Percentiles rank a stretch among this genome's conserved stretches.
Conservation (phyloP, 2,797 vertebrate genomes). For the Tenualosa ilisha region DNA sequence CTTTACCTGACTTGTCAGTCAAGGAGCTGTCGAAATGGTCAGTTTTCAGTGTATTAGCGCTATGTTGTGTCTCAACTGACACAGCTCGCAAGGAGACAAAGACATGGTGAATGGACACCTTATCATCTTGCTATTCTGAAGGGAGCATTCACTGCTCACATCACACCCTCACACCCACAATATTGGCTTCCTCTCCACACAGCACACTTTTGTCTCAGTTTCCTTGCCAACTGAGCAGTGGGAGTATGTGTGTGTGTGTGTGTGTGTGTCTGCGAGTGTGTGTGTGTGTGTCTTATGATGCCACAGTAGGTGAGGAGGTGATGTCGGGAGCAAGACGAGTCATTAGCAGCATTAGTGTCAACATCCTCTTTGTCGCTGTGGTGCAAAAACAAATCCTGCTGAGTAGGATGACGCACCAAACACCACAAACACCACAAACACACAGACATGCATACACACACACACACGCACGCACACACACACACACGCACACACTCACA, state of each 20-base stretch:
- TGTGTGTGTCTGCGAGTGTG: conserved; percentile 1
- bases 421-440: not conserved
- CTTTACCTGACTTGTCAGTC: not conserved
- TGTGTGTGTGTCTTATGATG: not conserved
- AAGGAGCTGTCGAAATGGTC: not conserved
- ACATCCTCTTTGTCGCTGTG: conserved; percentile 51
- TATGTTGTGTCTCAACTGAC: not conserved
- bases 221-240: conserved; percentile 21
- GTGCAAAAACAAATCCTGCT: conserved; percentile 45
- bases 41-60: not conserved
- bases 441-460: conserved; percentile 20
- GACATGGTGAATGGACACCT: not conserved
- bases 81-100: not conserved
- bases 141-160: not conserved
- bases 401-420: not conserved
- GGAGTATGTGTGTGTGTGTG: conserved; percentile 13
- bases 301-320: conserved; percentile 31
- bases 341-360: conserved; percentile 55
- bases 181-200: not conserved
- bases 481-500: not conserved
- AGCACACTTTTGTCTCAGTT: conserved; percentile 39
- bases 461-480: not conserved
- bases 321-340: conserved; percentile 38
- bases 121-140: conserved; percentile 3
- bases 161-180: conserved; percentile 17